Base-by-base conservation (phyloP, 37 sponge, comb jelly and placozoan genomes). In the Corticium candelabrum region DNA sequence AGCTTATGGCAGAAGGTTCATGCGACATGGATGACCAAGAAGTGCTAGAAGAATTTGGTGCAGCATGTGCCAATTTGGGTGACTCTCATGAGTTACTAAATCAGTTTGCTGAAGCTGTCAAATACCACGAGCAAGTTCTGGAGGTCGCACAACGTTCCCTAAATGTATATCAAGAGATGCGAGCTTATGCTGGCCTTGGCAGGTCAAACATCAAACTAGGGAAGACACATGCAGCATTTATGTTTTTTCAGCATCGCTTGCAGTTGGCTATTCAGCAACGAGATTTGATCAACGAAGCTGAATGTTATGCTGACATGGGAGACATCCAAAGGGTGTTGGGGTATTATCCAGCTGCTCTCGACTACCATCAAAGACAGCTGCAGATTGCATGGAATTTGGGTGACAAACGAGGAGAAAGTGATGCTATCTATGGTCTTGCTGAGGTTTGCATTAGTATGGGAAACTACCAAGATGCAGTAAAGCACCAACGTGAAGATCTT, bases 281-380 rank as follows among this genome's bases (percentile, higher is more conserved):
- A 21, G 91, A 94, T 70, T 84, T 86, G 75, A 80, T 90, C 75
- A 77, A 74, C n/a, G 83, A 86, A 56, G 84, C 86, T 0, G 87
- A 86, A 79, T 90, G 95, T 77, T 90, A 90, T 82, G 95, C 95
- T 0, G 89, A 94, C 82, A 72, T 90, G 15, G 95, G 87, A 0
- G 83, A 76, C 31, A 81, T 94, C 3, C 89, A 94, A 62, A 75
- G 87, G 80, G 56, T 69, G 35, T 57, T 94, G 50, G 84, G 89
- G 3, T 82, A 94, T 56, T 90, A 88, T 57, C 40, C 39, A 37
- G 36, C 37, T 0, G 95, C 95, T 0, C 30, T 88, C 41, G 84
- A 90, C 32, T 81, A 86, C 40, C 91, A 86, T 77, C 62, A 83
- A 5, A 70, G 77, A 37, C 95, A 94, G 76, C 80, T 88, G 32